Percentiles rank a stretch among this genome's conserved stretches.
phyloP scores from a whole-genome alignment of 2,113 vertebrate species.

The Empidonax traillii region DNA sequence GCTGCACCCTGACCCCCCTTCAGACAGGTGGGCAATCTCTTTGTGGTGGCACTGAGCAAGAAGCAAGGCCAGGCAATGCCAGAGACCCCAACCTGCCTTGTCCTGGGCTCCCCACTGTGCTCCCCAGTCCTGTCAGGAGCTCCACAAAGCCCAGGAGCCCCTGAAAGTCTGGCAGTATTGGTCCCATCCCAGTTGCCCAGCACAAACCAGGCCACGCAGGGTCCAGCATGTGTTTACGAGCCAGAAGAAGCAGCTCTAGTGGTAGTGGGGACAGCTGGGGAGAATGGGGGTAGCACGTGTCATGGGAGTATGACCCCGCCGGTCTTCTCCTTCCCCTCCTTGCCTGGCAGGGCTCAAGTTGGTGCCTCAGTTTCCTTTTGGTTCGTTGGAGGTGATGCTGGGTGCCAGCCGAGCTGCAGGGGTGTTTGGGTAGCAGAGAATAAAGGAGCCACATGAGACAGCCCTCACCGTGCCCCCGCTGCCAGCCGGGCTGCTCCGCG shows the following conservation, averaged over 20 bases:
- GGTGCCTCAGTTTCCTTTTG: neutral
- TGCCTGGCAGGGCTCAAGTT: neutral
- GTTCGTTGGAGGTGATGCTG: accelerated
- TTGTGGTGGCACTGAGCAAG: neutral
- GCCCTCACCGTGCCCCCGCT: neutral
- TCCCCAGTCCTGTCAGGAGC: neutral
- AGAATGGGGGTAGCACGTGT: neutral
- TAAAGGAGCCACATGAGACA: neutral
- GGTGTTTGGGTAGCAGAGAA: neutral
- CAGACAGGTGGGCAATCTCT: neutral
- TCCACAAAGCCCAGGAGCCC: neutral
- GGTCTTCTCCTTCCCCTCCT: neutral
- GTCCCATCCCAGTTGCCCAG: neutral
- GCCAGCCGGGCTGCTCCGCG: neutral
- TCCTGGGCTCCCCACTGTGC: neutral
- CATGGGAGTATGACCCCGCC: accelerated
- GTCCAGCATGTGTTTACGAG: accelerated
- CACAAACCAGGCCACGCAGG: neutral
- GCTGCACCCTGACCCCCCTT: neutral
- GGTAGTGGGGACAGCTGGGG: neutral
- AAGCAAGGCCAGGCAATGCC: neutral
- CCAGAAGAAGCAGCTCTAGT: accelerated
- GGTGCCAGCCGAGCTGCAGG: neutral
- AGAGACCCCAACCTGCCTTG: neutral
- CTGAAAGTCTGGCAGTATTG: neutral